Conservation (phyloP, 2,888 invertebrate species). For the Coleophora flavipennella region DNA sequence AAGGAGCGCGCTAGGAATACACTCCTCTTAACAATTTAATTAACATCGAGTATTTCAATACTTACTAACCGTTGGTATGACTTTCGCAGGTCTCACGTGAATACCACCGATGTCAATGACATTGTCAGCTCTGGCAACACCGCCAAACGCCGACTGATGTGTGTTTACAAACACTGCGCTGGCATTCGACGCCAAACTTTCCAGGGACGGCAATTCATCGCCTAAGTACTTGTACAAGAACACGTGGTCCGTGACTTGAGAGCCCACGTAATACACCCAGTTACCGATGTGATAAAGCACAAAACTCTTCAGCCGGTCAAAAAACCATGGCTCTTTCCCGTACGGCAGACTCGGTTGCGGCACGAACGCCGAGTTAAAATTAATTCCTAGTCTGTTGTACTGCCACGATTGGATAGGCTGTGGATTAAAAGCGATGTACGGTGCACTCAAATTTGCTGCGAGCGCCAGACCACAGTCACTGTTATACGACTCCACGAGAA, state of each 20-base stretch:
- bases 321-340: slow-evolving; percentile 60
- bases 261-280: slow-evolving; percentile 62
- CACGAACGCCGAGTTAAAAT: slow-evolving; percentile 67
- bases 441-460: slow-evolving; percentile 76
- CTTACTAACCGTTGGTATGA: slow-evolving; percentile 61
- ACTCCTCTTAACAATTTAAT: too few species aligned
- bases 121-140: slow-evolving; percentile 71
- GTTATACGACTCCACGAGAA: slow-evolving; percentile 82
- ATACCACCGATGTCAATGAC: slow-evolving; percentile 79
- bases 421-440: slow-evolving; percentile 74
- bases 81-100: slow-evolving; percentile 63
- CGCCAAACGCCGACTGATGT: slow-evolving; percentile 75
- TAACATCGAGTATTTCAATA: too few species aligned
- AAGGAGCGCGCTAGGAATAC: too few species aligned
- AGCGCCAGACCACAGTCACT: slow-evolving; percentile 81
- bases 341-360: slow-evolving; percentile 54
- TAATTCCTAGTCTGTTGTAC: slow-evolving; percentile 58
- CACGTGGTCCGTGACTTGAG: slow-evolving; percentile 57
- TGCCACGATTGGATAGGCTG: slow-evolving; percentile 71
- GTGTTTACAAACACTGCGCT: slow-evolving; percentile 76
- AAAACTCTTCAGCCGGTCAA: slow-evolving; percentile 54
- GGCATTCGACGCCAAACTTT: slow-evolving; percentile 69
- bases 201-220: slow-evolving; percentile 66
- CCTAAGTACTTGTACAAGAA: slow-evolving; percentile 65
- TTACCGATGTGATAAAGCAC: slow-evolving; percentile 52